Percentiles rank a stretch among this genome's conserved stretches.
phyloP scores from a whole-genome alignment of 2,797 vertebrate species.

The Micromesistius poutassou region DNA sequence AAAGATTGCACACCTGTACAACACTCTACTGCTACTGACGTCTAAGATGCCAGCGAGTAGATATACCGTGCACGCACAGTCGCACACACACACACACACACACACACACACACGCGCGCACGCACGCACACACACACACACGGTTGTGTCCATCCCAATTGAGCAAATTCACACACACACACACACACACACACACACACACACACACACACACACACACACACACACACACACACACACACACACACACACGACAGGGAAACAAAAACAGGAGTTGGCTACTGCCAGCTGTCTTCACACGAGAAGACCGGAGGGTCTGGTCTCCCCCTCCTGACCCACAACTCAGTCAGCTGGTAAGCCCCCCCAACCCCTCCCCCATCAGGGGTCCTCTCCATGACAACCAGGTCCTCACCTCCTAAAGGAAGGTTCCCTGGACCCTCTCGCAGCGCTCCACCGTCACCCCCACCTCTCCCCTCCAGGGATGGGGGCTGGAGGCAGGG shows the following conservation, averaged over 20 bases:
- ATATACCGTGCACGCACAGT: neutral
- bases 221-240: neutral
- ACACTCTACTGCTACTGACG: neutral
- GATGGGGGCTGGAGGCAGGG: neutral
- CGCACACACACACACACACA: neutral
- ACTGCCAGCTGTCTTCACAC: neutral
- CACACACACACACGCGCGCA: neutral
- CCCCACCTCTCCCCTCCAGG: neutral
- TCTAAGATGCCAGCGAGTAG: neutral
- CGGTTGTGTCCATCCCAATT: neutral
- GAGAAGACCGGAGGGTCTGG: neutral
- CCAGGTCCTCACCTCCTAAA: neutral
- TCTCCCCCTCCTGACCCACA: neutral
- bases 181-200: too few species aligned
- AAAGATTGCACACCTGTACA: conserved; percentile 1
- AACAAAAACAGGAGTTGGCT: neutral
- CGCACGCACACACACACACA: too few species aligned
- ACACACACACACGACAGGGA: neutral
- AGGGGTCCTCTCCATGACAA: neutral
- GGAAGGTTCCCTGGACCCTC: neutral
- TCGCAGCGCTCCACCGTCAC: neutral
- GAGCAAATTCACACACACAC: neutral
- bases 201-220: too few species aligned
- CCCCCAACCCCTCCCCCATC: neutral
- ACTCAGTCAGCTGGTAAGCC: conserved; percentile 5